These are phyloP conservation scores for Lycocerus yunnanus DNA, from an alignment of 2,888 invertebrate genomes.

Conservation along the genomic window DNA sequence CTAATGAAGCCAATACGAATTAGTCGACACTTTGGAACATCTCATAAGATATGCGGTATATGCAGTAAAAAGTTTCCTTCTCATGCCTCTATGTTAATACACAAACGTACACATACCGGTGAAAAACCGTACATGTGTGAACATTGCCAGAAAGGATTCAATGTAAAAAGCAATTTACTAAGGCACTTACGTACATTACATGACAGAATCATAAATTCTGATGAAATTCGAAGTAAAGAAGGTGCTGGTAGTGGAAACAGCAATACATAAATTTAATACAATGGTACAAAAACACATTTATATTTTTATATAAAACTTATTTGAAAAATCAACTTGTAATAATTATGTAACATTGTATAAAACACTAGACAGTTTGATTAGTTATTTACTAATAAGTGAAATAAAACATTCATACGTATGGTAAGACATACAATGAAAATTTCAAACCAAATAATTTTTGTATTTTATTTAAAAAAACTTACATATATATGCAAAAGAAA, in stretches of 20 bases:
- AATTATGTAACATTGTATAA: neutral
- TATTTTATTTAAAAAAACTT: neutral
- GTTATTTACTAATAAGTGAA: neutral
- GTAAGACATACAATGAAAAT: neutral
- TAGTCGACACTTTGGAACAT: constrained; percentile 56
- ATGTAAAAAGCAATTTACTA: constrained; percentile 76
- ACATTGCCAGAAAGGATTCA: constrained; percentile 77
- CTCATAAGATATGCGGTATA: constrained; percentile 67
- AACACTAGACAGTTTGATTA: neutral
- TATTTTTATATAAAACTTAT: neutral
- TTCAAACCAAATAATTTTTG: neutral
- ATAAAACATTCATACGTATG: neutral
- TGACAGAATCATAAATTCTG: constrained; percentile 64
- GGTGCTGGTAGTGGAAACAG: neutral
- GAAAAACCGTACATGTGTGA: constrained; percentile 77
- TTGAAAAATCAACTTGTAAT: neutral
- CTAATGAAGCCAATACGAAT: constrained; percentile 18
- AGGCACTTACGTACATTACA: constrained; percentile 76
- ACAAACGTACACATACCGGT: constrained; percentile 74
- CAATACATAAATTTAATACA: neutral
- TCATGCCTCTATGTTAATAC: constrained; percentile 79
- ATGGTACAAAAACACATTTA: neutral
- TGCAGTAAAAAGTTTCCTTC: constrained; percentile 79
- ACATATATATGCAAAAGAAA: neutral
- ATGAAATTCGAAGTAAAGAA: constrained; percentile 46